Evolutionary conservation across 1,140 invertebrate species (phyloP), one percentile per base, ranked within the genome.

Genomic region (Orussus abietinus): DNA sequence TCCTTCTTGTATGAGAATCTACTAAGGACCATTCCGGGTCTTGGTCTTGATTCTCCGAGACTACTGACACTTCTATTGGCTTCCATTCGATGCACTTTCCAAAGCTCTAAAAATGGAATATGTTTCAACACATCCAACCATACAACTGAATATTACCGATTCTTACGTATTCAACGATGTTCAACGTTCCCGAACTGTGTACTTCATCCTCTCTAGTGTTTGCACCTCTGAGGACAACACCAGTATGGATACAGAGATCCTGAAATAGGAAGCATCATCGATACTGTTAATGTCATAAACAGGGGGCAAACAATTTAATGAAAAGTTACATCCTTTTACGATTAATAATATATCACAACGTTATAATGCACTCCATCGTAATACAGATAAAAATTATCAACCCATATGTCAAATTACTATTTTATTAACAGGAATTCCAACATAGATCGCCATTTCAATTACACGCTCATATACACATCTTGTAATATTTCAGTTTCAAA

Each of bases 1-100:
- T 69, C 33, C 69, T 62, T 49, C 75, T 75, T 53, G 78, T 80
- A 48, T 86, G 80, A 18, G 84, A 84, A 49, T 87, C 83, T 4
- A 90, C 84, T 25, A 89, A 72, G 2, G 85, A 84, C 87, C 87
- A 89, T 65, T 90, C 86, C 52, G 85, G 81, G 62, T 88, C 86
- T 58, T 85, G 82, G 29, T 80, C 80, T 51, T 87, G 85, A 5
- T 81, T 81, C 48, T 86, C 84, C 13, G 81, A 77, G 19, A 84
- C 81, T 29, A 86, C 79, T 26, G 82, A 78, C 34, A 83, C 77
- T 58, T 84, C 86, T 45, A 80, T 81, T 3, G 85, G 84, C 59
- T 82, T 82, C 88, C 88, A 91, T 69, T 90, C 87, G 22, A 91
- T 79, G 29, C 75, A 83, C 49, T 72, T 76, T 7, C 71, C 75